These are phyloP conservation scores for Chydorus sphaericus DNA, from an alignment of 2,888 invertebrate genomes.

Conservation along the genomic window DNA sequence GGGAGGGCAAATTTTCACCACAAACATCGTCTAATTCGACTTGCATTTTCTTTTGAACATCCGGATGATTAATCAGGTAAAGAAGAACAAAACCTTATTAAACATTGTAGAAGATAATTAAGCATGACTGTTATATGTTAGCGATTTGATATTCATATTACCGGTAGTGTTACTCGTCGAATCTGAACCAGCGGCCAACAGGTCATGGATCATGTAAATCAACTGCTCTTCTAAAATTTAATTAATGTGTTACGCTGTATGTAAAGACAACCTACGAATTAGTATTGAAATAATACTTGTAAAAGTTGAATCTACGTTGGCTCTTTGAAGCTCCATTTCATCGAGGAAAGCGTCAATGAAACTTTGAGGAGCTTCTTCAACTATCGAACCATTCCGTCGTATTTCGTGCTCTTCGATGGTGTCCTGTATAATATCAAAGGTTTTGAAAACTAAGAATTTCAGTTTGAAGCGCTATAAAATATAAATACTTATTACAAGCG, in stretches of 20 bases:
- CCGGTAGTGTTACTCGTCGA: neutral
- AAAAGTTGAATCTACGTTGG: neutral
- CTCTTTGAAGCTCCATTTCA: constrained; percentile 17
- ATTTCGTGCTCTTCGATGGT: constrained; percentile 18
- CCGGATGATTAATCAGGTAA: constrained; percentile 20
- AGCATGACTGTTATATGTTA: too few relatives aligned
- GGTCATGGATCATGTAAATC: constrained; percentile 20
- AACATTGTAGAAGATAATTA: constrained; percentile 12
- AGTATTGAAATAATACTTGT: neutral
- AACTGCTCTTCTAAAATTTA: constrained; percentile 19
- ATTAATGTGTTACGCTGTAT: too few relatives aligned
- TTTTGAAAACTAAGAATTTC: too few relatives aligned
- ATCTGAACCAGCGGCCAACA: constrained; percentile 21
- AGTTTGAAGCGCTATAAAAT: too few relatives aligned
- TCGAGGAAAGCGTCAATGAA: constrained; percentile 20
- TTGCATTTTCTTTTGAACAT: constrained; percentile 19
- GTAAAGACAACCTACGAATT: neutral
- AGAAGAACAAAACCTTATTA: constrained; percentile 20
- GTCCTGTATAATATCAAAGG: constrained; percentile 15
- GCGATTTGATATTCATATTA: too few relatives aligned
- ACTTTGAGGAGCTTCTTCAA: constrained; percentile 18
- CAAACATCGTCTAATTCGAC: constrained; percentile 19
- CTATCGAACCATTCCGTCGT: constrained; percentile 14
- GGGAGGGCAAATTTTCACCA: neutral
- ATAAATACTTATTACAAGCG: too few relatives aligned